phyloP scores from a whole-genome alignment of 2,888 invertebrate species.

The Metopia argyrocephala region DNA sequence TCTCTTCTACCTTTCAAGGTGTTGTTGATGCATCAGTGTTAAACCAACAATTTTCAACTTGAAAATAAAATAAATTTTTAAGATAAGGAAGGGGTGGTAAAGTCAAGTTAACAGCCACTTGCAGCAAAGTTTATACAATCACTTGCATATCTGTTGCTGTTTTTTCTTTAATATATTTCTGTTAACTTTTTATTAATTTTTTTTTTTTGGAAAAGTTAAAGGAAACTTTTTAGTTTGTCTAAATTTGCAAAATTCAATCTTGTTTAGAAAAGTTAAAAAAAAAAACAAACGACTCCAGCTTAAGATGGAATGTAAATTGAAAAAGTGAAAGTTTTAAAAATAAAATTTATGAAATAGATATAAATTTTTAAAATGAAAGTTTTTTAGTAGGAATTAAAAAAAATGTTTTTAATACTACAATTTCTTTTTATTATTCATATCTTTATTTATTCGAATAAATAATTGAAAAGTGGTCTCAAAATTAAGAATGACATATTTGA shows the following conservation, averaged over 20 bases:
- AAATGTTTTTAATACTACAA: too few relatives aligned
- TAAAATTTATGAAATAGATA: neutral
- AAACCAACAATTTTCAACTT: slow-evolving; percentile 28
- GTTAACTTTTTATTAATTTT: too few relatives aligned
- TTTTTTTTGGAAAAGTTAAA: neutral
- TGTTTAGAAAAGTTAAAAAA: neutral
- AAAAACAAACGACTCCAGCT: neutral
- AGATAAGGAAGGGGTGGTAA: too few relatives aligned
- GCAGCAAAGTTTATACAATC: neutral
- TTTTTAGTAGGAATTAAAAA: too few relatives aligned
- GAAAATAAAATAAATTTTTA: too few relatives aligned
- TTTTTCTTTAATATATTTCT: neutral
- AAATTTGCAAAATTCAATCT: neutral
- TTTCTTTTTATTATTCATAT: too few relatives aligned
- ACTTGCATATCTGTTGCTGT: neutral
- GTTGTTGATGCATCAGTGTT: slow-evolving; percentile 42
- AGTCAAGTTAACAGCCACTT: neutral
- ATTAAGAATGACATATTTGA: too few relatives aligned
- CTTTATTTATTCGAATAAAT: too few relatives aligned
- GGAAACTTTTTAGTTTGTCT: neutral
- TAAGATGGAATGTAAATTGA: neutral
- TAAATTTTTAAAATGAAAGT: too few relatives aligned
- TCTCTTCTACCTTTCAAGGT: slow-evolving; percentile 40
- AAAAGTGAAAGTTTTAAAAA: neutral
- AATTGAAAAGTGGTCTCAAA: too few relatives aligned